Evolutionary conservation across 2,797 vertebrate species (phyloP).

Genomic region (Meriones psammophilus): DNA sequence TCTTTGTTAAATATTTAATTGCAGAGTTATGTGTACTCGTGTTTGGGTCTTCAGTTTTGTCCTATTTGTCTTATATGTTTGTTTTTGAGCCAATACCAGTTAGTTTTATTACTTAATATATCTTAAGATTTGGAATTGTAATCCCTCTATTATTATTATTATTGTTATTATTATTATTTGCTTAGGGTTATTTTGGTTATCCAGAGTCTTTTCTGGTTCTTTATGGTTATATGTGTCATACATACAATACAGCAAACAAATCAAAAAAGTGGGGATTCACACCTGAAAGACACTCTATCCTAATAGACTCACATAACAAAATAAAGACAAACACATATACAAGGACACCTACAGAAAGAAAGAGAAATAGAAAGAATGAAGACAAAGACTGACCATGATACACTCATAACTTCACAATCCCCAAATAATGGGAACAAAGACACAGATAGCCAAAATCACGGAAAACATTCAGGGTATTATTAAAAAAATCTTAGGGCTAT

Average conservation of each 20-base stretch:
- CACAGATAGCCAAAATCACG: not conserved
- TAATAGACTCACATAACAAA: not conserved
- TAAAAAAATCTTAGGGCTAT: not conserved
- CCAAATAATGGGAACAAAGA: not conserved
- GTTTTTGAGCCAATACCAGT: not conserved
- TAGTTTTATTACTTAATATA: not conserved
- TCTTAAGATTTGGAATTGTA: not conserved
- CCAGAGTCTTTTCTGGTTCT: too few relatives aligned
- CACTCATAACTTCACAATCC: not conserved
- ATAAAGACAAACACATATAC: not conserved
- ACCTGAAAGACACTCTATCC: not conserved
- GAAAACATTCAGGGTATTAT: not conserved
- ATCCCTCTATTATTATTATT: too few relatives aligned
- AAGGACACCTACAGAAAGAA: not conserved
- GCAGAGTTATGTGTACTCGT: not conserved
- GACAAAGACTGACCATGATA: not conserved
- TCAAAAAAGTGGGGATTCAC: not conserved
- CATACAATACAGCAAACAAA: not conserved
- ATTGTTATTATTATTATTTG: too few relatives aligned
- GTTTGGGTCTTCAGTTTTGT: not conserved
- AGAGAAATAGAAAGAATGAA: too few relatives aligned
- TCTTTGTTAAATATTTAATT: not conserved
- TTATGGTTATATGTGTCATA: too few relatives aligned
- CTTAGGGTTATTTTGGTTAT: too few relatives aligned
- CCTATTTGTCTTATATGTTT: not conserved